phyloP scores from a whole-genome alignment of 64 coral and sea anemone species.

The Stichodactyla helianthus region DNA sequence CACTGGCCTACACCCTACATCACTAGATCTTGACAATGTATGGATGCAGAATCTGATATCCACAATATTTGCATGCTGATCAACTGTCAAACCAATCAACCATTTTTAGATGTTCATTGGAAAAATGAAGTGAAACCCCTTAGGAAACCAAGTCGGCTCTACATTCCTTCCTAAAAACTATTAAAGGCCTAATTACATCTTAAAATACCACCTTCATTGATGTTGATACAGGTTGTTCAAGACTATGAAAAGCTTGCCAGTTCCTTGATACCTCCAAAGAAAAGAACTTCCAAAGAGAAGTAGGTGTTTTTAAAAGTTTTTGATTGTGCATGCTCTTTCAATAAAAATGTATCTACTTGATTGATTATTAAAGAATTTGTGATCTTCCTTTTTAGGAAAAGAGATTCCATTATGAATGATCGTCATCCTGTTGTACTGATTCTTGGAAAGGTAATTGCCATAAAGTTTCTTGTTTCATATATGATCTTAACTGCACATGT shows the following conservation, averaged over 20 bases:
- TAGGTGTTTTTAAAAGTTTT: neutral
- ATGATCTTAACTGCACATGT: too few species aligned
- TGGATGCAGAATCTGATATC: neutral
- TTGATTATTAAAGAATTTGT: neutral
- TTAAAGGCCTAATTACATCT: neutral
- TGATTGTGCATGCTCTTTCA: neutral
- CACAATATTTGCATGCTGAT: neutral
- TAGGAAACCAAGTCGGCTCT: neutral
- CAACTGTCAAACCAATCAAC: neutral
- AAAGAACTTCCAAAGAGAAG: neutral
- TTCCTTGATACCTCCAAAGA: neutral
- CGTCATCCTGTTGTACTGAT: conserved; percentile 86
- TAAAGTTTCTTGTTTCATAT: neutral
- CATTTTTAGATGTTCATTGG: too few species aligned
- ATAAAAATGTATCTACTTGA: neutral
- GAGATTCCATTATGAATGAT: neutral
- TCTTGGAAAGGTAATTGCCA: conserved; percentile 54
- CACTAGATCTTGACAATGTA: conserved; percentile 38
- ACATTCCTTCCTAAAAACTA: too few species aligned
- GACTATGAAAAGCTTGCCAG: neutral
- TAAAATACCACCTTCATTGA: neutral
- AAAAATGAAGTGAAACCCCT: too few species aligned
- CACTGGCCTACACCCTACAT: conserved; percentile 47
- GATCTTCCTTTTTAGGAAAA: neutral
- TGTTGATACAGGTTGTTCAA: neutral